Base-by-base conservation (phyloP, 2,797 vertebrate genomes). In the Spinus olivaceus region DNA sequence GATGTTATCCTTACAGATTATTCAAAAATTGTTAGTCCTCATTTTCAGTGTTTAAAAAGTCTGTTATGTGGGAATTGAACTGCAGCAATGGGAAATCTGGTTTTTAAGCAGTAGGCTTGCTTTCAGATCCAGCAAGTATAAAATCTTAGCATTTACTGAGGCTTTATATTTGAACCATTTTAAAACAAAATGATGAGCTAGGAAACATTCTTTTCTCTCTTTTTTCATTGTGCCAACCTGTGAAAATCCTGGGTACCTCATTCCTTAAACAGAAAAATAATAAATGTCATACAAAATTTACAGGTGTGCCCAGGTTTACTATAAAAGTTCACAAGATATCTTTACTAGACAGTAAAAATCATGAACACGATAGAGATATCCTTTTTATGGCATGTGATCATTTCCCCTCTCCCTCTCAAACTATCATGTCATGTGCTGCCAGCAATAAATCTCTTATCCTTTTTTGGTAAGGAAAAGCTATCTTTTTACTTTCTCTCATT, bases 301-400 rank as follows among this genome's bases (percentile, higher is more conserved):
- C 56, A 64, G 65, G 24, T n/a, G 12, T n/a, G 41, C 49, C n/a
- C 3, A 3, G 18, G 8, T 64, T 90, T 90, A 50, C 74, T 77
- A 57, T 77, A 92, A 73, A 93, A 77, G 37, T 85, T 85, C 71
- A 77, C 71, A 80, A 4, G 90, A 37, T 73, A 74, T 74, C 83
- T 92, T 90, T 86, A 89, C 47, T 60, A 35, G 44, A 35, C 46
- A 56, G 53, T 91, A 89, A 96, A 93, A 94, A 57, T 89, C 72
- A 89, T 57, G 49, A 79, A 88, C 87, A 46, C 0, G 0, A 37
- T 54, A 57, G 49, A 92, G 53, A 57, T 35, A 85, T 4, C 21
- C 14, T 14, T 80, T 94, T 94, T 81, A 92, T 32, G 49, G 61
- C 5, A 23, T 30, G 46, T 66, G 72, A 89, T 92, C 37, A 44